Evolutionary conservation across 2,797 vertebrate genomes (phyloP), one percentile per base, ranked within the genome.

Genomic region (Sparidentex hasta): DNA sequence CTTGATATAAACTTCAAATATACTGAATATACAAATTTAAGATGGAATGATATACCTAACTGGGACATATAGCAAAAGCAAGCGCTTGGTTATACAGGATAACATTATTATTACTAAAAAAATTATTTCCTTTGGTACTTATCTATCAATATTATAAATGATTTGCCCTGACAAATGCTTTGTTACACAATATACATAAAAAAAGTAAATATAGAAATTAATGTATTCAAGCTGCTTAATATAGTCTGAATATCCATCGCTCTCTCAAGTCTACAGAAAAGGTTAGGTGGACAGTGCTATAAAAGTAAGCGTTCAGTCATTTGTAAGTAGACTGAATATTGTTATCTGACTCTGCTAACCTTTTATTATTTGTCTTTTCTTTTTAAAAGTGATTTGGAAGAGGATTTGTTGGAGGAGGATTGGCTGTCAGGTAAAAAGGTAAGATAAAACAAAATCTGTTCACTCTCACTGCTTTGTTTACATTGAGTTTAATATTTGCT

Each of bases 381-480:
- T 13, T 57, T 57, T 51, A 16, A 83, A 88, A 99, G 98, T 94
- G 98, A 99, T 92, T 94, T 99, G 74, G 98, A 99, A 91, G 97
- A 97, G 76, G 97, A 99, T 80, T 96, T 99, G 84, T 95, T 99
- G 80, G 97, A 96, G 84, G 98, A 99, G 73, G 98, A 99, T 87
- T 96, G 97, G 90, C 92, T 98, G 12, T 92, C 97, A 72, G 95
- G 94, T 69, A 99, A 98, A 95, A 99, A 98, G 97, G 98, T 99
- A 95, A 96, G 91, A 65, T 27, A 38, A 78, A 78, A 67, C 17
- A 55, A 84, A 75, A 59, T 9, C 5, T 6, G 14, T 21, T 43
- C 16, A 17, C 23, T 76, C 16, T 56, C 11, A 5, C 4, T 13
- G n/a, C 20, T 75, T 27, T 71, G 17, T 80, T 80, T 20, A 62